phyloP scores from a whole-genome alignment of 2,888 invertebrate species.

The Catocala fraxini region DNA sequence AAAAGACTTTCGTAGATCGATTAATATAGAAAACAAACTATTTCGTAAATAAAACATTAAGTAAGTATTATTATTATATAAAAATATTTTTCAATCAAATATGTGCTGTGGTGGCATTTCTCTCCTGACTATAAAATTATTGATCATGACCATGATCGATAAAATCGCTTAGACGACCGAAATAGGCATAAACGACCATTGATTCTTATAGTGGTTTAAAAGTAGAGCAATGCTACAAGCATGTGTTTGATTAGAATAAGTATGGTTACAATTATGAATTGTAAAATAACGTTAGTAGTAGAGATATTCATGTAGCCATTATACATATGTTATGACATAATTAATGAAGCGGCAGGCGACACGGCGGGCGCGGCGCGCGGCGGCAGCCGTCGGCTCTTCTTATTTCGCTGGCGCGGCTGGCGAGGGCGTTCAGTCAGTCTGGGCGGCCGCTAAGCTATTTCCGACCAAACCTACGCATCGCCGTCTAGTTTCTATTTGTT shows the following conservation, averaged over 20 bases:
- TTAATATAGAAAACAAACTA: too few relatives aligned
- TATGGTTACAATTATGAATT: constrained; percentile 4
- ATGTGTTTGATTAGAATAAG: constrained; percentile 1
- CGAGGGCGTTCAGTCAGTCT: constrained; percentile 56
- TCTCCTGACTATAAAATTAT: too few relatives aligned
- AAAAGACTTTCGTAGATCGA: too few relatives aligned
- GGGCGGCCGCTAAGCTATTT: constrained; percentile 68
- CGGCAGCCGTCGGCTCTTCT: constrained; percentile 24
- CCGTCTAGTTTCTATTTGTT: constrained; percentile 75
- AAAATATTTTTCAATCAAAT: too few relatives aligned
- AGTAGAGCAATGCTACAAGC: neutral
- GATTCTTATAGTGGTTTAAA: neutral
- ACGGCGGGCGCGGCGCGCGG: constrained; percentile 7
- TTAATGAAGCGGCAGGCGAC: constrained; percentile 47
- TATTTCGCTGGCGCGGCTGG: constrained; percentile 32
- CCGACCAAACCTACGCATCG: constrained; percentile 70
- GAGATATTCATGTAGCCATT: constrained; percentile 34
- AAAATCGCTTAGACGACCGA: too few relatives aligned
- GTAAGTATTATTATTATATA: too few relatives aligned
- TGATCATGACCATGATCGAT: too few relatives aligned
- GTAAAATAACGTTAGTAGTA: constrained; percentile 21
- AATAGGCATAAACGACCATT: neutral
- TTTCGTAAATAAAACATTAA: too few relatives aligned
- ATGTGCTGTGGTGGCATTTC: too few relatives aligned
- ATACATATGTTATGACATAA: constrained; percentile 43